Evolutionary conservation across 2,113 vertebrate species (phyloP).

Genomic region (Ictalurus furcatus): DNA sequence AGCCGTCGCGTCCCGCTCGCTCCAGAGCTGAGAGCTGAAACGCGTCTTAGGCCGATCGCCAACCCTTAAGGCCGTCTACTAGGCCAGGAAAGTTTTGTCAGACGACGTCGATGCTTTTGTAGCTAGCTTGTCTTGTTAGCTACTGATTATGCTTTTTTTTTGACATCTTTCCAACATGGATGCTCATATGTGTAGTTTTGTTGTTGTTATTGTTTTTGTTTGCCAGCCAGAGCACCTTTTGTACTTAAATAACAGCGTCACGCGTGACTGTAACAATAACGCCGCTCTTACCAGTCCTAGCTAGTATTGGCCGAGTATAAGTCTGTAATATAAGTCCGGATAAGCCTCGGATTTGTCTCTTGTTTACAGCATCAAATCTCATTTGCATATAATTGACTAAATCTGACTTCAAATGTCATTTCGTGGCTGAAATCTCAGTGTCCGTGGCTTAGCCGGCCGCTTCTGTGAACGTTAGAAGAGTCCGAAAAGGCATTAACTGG

Average conservation of each 20-base stretch:
- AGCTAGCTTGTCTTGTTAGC: not conserved
- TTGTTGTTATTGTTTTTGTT: not conserved
- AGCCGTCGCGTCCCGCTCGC: constrained; percentile 40
- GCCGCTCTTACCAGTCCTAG: not conserved
- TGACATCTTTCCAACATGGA: not conserved
- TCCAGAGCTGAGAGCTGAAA: not conserved
- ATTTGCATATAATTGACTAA: not conserved
- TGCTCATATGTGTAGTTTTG: not conserved
- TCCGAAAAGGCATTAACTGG: not conserved
- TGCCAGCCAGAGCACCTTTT: not conserved
- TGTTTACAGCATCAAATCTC: not conserved
- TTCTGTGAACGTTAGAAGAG: not conserved
- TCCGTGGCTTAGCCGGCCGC: not conserved
- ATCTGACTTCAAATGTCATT: no score
- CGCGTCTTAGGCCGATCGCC: not conserved
- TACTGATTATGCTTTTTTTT: not conserved
- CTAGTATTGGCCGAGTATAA: not conserved
- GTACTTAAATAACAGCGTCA: not conserved
- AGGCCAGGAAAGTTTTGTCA: not conserved
- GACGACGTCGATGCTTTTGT: not conserved
- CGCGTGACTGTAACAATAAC: not conserved
- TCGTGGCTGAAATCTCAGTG: not conserved
- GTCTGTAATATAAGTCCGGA: no score
- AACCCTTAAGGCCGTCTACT: no score
- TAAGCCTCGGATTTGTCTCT: not conserved